Evolutionary conservation across 2,888 invertebrate genomes (phyloP), one percentile per base, ranked within the genome.

Genomic region (Nomada lathburiana): DNA sequence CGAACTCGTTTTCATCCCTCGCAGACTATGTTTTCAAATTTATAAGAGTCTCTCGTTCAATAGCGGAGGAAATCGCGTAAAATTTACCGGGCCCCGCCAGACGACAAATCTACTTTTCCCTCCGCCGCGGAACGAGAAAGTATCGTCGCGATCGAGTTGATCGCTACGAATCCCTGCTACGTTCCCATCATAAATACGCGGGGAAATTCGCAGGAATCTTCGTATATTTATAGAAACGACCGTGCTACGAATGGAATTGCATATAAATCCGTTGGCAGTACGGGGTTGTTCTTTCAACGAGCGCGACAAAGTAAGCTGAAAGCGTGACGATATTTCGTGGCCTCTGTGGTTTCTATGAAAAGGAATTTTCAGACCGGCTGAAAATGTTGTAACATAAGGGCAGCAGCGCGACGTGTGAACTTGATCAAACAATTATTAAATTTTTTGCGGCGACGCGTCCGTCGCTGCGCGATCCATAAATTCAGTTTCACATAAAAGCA

Each of bases 171-270:
- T 82, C 82, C 85, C 57, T 16, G 26, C 64, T 80, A 71, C 82
- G 85, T 80, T 70, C 77, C 16, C 57, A 73, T 77, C 87, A 87
- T 87, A 87, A 87, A 86, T 87, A 87, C 65, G 57, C 29, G n/a
- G 23, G 16, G 60, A 80, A 80, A 74, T 68, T 65, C 60, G 47
- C 20, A 20, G 60, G 18, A 57, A 65, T 29, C 72, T 69, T 67
- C 64, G 52, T 83, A 80, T 82, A 87, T 87, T 87, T 85, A 82
- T 80, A 80, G 85, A 75, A 82, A 82, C 62, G 79, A 76, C 23
- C 69, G 57, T 53, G 57, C 64, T 59, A 73, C 59, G 77, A 78
- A 83, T 75, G 63, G 78, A 76, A 87, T 84, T 77, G 63, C 71
- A 53, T 74, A 76, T 78, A 75, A 85, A 87, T 82, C 67, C 69